Conservation (phyloP, 92 coral and sea anemone genomes). For the Desmophyllum pertusum region DNA sequence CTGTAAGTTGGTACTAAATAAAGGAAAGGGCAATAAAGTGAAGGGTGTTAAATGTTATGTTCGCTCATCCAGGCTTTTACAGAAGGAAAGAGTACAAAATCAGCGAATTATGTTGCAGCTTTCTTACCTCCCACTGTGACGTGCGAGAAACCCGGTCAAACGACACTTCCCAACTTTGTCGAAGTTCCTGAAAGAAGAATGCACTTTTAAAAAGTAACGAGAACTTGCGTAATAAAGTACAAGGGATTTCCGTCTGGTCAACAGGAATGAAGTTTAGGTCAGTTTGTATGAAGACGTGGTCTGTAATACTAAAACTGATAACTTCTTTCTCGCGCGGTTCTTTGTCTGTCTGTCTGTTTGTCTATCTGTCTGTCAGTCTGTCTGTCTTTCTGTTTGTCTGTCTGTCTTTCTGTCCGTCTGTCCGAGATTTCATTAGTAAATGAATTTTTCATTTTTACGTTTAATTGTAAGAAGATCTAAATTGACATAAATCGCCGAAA, state of each 20-base stretch:
- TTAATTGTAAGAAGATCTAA: neutral
- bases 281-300: neutral
- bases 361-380: neutral
- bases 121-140: conserved; percentile 81
- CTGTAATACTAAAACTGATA: neutral
- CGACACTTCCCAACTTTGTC: conserved; percentile 82
- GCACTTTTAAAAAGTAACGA: neutral
- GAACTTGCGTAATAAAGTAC: too few species aligned
- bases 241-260: too few species aligned
- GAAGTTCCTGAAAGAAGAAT: conserved; percentile 51
- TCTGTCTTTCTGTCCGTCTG: neutral
- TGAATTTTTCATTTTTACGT: neutral
- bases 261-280: too few species aligned
- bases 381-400: neutral
- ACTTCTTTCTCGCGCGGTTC: too few species aligned
- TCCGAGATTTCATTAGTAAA: too few species aligned
- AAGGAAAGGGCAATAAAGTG: too few species aligned
- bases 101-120: neutral
- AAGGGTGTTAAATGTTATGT: too few species aligned
- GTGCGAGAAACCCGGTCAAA: conserved; percentile 70
- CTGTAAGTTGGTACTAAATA: too few species aligned
- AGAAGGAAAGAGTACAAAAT: neutral
- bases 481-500: neutral
- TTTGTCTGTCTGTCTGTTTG: neutral
- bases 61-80: neutral